A percentile compares a stretch with the other conserved stretches of the same genome.
Conservation (phyloP, 1,140 invertebrate species). For the Papilio helenus region DNA sequence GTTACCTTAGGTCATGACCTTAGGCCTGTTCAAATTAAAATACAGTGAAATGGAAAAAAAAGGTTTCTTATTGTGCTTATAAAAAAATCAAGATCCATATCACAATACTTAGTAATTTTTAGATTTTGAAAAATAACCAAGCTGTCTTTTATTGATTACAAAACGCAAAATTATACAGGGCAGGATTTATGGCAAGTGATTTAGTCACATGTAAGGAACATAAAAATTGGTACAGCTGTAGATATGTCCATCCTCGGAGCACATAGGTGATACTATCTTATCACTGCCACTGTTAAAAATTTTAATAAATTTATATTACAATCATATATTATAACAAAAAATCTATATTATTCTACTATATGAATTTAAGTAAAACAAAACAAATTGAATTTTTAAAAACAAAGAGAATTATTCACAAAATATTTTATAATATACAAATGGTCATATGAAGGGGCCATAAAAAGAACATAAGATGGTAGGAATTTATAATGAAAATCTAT, state of each 20-base stretch:
- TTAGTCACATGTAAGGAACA: slow-evolving; percentile 7
- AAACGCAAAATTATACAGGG: background rate
- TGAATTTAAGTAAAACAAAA: slow-evolving; percentile 32
- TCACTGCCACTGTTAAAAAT: background rate
- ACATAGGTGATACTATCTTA: background rate
- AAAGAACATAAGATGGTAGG: background rate
- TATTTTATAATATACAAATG: slow-evolving; percentile 38
- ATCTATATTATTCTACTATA: slow-evolving; percentile 17
- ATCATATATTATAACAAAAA: slow-evolving; percentile 27
- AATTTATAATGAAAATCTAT: background rate
- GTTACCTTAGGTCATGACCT: slow-evolving; percentile 35
- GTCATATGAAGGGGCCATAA: slow-evolving; percentile 12
- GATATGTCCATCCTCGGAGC: background rate
- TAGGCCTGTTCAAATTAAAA: slow-evolving; percentile 37
- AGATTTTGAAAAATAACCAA: background rate
- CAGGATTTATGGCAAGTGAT: background rate
- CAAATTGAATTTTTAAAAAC: slow-evolving; percentile 3
- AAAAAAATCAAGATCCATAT: slow-evolving; percentile 54
- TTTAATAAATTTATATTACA: slow-evolving; percentile 14
- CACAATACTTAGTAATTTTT: slow-evolving; percentile 51
- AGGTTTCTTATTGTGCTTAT: slow-evolving; percentile 44
- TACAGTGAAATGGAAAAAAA: slow-evolving; percentile 33
- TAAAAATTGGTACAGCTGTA: background rate
- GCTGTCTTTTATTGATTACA: background rate
- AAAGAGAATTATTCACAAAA: slow-evolving; percentile 36